A percentile compares a stretch with the other conserved stretches of the same genome.
Conservation (phyloP, 2,888 invertebrate genomes). For the Seladonia tumulorum region DNA sequence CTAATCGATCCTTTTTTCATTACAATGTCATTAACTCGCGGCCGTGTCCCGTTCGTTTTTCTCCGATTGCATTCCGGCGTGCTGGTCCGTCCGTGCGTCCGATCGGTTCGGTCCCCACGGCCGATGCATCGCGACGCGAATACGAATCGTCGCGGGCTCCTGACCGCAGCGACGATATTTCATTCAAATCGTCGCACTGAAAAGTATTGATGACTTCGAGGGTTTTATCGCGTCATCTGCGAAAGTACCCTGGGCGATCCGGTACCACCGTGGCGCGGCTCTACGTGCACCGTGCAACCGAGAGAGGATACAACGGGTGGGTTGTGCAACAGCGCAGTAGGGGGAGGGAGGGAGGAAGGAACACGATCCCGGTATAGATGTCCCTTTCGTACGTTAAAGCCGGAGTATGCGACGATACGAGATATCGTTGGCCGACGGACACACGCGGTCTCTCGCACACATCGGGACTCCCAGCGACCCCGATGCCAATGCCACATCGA, state of each 20-base stretch:
- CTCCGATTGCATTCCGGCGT: constrained; percentile 53
- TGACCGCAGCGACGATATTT: constrained; percentile 66
- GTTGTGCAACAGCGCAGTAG: not conserved
- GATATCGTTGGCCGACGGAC: constrained; percentile 34
- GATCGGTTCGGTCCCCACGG: constrained; percentile 3
- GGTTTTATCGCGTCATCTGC: constrained; percentile 75
- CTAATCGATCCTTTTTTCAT: constrained; percentile 68
- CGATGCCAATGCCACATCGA: constrained; percentile 28
- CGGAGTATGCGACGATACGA: constrained; percentile 22
- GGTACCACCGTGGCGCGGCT: constrained; percentile 44
- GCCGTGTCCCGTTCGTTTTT: constrained; percentile 46
- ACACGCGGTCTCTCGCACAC: constrained; percentile 1
- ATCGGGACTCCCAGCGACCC: constrained; percentile 10
- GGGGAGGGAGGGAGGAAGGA: not conserved
- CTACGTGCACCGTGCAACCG: constrained; percentile 1
- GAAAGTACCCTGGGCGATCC: constrained; percentile 57
- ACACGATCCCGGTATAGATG: constrained; percentile 30
- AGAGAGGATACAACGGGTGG: not conserved
- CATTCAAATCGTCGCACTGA: constrained; percentile 74
- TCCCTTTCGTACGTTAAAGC: constrained; percentile 38
- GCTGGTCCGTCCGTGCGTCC: constrained; percentile 20
- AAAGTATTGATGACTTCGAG: constrained; percentile 75
- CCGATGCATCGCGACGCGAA: constrained; percentile 51
- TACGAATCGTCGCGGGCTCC: constrained; percentile 58
- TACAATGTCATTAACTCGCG: constrained; percentile 64